Evolutionary conservation across 2,797 vertebrate species (phyloP).

Genomic region (Rallus crepitans): DNA sequence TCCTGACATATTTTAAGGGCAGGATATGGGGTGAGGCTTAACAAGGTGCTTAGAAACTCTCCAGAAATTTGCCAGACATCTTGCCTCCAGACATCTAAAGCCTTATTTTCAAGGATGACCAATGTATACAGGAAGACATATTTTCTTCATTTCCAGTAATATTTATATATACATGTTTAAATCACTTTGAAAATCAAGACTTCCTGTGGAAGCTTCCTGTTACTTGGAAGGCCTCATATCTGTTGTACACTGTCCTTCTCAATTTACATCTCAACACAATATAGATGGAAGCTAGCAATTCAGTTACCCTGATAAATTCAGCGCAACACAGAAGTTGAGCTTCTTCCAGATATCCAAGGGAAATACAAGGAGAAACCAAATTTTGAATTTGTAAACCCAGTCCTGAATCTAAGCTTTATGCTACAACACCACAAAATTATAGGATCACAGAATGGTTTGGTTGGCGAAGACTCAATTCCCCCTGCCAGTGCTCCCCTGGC

Average conservation of each 20-base stretch:
- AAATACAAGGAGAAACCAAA: neutral
- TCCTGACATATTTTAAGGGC: neutral
- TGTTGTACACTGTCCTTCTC: neutral
- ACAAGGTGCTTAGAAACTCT: neutral
- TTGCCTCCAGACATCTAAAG: neutral
- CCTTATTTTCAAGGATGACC: neutral
- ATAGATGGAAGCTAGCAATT: neutral
- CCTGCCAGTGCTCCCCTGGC: too few relatives aligned
- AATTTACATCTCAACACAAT: neutral
- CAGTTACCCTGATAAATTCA: neutral
- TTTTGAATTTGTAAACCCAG: fast-evolving
- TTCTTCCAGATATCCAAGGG: neutral
- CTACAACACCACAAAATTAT: neutral
- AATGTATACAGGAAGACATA: neutral
- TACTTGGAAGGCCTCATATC: neutral
- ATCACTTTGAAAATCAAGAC: neutral
- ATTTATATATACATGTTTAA: neutral
- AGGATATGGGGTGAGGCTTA: neutral
- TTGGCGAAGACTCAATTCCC: too few relatives aligned
- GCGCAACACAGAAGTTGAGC: neutral
- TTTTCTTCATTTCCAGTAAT: neutral
- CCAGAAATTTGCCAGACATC: neutral
- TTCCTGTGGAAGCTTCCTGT: neutral
- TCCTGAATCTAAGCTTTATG: neutral
- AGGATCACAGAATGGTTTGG: too few relatives aligned